Percentiles rank a stretch among this genome's conserved stretches.
Evolutionary conservation across 2,113 vertebrate species (phyloP).

Genomic region (Macquaria ambigua): DNA sequence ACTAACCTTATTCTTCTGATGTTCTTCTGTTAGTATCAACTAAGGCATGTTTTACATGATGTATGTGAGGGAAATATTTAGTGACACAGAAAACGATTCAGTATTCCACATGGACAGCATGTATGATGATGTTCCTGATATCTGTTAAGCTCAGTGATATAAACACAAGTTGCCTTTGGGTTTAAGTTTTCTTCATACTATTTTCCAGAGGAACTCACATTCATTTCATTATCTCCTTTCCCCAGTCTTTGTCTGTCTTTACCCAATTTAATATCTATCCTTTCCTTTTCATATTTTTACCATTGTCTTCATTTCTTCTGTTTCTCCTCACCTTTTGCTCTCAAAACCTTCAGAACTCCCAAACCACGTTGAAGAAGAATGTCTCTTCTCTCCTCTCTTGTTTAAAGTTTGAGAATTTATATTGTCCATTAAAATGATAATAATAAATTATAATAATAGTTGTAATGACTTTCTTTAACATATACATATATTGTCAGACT

Average conservation of each 20-base stretch:
- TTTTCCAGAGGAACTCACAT: not conserved
- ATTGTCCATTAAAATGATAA: not conserved
- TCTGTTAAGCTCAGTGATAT: not conserved
- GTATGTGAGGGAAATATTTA: slow-evolving; percentile 2
- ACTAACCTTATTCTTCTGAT: not conserved
- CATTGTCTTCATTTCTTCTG: not conserved
- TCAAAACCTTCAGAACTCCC: not conserved
- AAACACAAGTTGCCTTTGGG: slow-evolving; percentile 5
- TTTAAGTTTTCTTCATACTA: not conserved
- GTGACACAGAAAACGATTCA: not conserved
- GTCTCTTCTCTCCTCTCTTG: no score
- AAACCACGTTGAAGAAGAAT: not conserved
- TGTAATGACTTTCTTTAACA: not conserved
- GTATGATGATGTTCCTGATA: not conserved
- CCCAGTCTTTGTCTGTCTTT: not conserved
- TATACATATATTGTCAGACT: not conserved
- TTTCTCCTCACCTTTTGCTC: not conserved
- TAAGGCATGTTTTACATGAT: not conserved
- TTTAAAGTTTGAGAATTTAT: not conserved
- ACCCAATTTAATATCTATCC: not conserved
- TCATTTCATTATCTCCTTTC: not conserved
- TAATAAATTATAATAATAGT: not conserved
- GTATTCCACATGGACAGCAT: not conserved
- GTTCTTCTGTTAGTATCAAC: not conserved
- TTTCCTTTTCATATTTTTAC: not conserved